These are phyloP conservation scores for Meriones unguiculatus DNA, from an alignment of 2,113 vertebrate species.

Conservation along the genomic window DNA sequence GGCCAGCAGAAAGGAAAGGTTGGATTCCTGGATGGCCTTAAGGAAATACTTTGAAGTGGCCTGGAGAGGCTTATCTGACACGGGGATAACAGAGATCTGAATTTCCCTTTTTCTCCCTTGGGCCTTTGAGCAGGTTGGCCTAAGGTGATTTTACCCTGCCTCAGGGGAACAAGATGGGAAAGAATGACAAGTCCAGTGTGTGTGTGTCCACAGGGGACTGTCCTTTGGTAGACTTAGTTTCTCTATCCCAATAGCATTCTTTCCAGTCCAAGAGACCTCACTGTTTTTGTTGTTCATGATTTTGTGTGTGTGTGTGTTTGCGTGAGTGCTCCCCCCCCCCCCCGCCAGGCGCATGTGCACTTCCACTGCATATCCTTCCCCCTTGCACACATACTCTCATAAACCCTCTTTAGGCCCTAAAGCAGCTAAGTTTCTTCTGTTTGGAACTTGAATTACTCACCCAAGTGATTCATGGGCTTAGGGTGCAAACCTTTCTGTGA, in stretches of 20 bases:
- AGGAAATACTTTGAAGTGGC: conserved; percentile 23
- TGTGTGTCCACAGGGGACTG: background rate
- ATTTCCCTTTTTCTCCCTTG: conserved; percentile 60
- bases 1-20: conserved; percentile 40
- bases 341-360: background rate
- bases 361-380: background rate
- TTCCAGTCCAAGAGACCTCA: conserved; percentile 12
- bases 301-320: background rate
- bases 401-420: conserved; percentile 19
- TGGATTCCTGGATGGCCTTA: conserved; percentile 16
- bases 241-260: background rate
- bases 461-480: conserved; percentile 47
- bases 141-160: conserved; percentile 29
- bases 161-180: conserved; percentile 23
- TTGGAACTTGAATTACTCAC: conserved; percentile 63
- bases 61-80: background rate
- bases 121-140: background rate
- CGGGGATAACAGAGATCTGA: background rate
- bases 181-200: background rate
- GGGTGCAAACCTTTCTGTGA: conserved; percentile 15
- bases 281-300: background rate
- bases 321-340: background rate
- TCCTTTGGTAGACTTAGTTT: conserved; percentile 53
- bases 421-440: background rate
- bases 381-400: background rate